Percentiles rank a stretch among this genome's conserved stretches.
These are phyloP conservation scores for Aspidiotus destructor DNA, from an alignment of 2,888 invertebrate genomes.

Conservation along the genomic window DNA sequence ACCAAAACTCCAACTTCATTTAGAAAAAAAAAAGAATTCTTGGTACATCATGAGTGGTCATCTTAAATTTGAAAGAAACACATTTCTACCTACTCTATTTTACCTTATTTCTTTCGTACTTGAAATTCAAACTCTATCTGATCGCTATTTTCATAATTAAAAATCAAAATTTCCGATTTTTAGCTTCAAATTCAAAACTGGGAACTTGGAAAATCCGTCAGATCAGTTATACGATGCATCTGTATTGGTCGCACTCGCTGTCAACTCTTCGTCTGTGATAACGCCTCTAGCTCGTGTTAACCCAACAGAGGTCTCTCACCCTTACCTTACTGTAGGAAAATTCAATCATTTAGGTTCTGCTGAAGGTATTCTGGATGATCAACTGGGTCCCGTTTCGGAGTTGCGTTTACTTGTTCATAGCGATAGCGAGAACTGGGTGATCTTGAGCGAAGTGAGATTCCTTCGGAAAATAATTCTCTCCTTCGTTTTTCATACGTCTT, in stretches of 20 bases:
- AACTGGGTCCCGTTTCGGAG: conserved; percentile 57
- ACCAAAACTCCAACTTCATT: no score
- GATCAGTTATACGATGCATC: conserved; percentile 81
- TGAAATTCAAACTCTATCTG: no score
- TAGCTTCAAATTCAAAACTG: conserved; percentile 74
- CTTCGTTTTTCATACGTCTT: no score
- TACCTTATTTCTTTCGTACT: no score
- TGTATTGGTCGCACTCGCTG: conserved; percentile 55
- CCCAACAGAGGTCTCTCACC: background rate
- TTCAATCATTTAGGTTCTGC: conserved; percentile 77
- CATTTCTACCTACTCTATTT: conserved; percentile 15
- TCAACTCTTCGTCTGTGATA: conserved; percentile 55
- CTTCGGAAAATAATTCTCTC: background rate
- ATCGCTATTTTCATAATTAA: no score
- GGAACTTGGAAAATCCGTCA: conserved; percentile 78
- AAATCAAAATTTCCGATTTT: conserved; percentile 37
- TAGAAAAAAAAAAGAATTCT: no score
- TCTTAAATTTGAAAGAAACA: conserved; percentile 35
- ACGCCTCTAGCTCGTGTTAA: conserved; percentile 38
- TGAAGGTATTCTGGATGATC: conserved; percentile 56
- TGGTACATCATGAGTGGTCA: no score
- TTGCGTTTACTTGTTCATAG: conserved; percentile 68
- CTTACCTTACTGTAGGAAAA: conserved; percentile 40
- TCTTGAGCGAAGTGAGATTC: conserved; percentile 72
- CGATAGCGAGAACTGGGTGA: conserved; percentile 79